These are phyloP conservation scores for Drosophila anceps DNA, from an alignment of 2,888 invertebrate genomes.

Conservation along the genomic window DNA sequence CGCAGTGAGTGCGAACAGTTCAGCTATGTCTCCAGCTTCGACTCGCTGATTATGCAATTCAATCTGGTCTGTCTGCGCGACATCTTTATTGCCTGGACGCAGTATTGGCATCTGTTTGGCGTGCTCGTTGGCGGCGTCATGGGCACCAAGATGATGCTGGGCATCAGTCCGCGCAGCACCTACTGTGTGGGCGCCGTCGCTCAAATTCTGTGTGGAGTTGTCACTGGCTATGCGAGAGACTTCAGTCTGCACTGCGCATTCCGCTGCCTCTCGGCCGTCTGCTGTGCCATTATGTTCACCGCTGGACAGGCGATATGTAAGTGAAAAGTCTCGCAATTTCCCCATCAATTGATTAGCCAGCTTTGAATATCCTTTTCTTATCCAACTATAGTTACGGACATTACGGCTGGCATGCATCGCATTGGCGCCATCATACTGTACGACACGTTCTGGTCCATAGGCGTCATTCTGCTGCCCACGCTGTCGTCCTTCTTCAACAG, in stretches of 20 bases:
- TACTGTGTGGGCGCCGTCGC: constrained; percentile 84
- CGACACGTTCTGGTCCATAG: constrained; percentile 86
- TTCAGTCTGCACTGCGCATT: constrained; percentile 85
- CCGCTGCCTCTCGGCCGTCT: constrained; percentile 85
- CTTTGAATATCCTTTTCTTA: not conserved
- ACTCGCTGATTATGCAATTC: constrained; percentile 85
- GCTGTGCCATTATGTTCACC: constrained; percentile 86
- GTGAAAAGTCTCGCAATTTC: constrained; percentile 1
- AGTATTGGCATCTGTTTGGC: constrained; percentile 86
- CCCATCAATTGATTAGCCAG: not conserved
- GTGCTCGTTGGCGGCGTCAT: constrained; percentile 85
- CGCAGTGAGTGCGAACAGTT: constrained; percentile 74
- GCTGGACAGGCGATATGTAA: constrained; percentile 85
- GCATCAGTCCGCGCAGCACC: constrained; percentile 84
- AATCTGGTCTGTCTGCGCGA: constrained; percentile 85
- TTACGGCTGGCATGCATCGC: constrained; percentile 84
- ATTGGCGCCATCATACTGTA: constrained; percentile 84
- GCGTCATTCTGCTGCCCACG: constrained; percentile 85
- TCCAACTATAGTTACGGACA: constrained; percentile 83
- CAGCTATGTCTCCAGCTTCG: constrained; percentile 77
- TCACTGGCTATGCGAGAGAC: constrained; percentile 84
- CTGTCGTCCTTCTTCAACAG: constrained; percentile 83
- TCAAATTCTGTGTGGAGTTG: constrained; percentile 84
- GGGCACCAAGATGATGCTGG: constrained; percentile 84
- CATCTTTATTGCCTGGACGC: constrained; percentile 85